Base-by-base conservation (phyloP, 92 coral and sea anemone species). In the Actinostola sp. region DNA sequence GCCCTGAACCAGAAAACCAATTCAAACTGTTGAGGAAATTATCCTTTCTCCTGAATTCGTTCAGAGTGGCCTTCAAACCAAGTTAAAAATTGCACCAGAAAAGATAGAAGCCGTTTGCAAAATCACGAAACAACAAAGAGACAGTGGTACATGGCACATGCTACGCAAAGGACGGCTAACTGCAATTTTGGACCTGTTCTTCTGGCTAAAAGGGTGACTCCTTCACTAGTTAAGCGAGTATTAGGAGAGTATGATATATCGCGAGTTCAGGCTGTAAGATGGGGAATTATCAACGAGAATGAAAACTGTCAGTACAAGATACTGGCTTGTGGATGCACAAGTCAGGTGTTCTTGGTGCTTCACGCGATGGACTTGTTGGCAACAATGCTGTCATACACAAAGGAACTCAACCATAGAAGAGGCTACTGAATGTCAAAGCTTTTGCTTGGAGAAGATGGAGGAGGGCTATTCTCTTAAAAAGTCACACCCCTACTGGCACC, bases 351-450 rank as follows among this genome's bases (percentile, higher is more conserved):
- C 78, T 71, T 14, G 84, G 84, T 61, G 78, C 78, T 33, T 79
- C 84, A 17, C 84, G 70, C 25, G 84, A 78, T 57, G 70, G 84
- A 32, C 65, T 78, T 0, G 77, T 78, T 9, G 78, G 77, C 2
- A 10, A 20, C 28, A 54, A 79, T n/a, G 67, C 45, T 11, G 78
- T 79, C 61, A 24, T 49, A 70, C 79, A 20, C 66, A 59, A 31
- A 70, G 72, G 59, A 70, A 78, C 34, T 35, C 24, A 30, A 67
- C 70, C 2, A 51, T 78, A n/a, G 62, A 15, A 32, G 59, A 68
- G 25, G 83, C 83, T 19, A 38, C 33, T 36, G 61, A 21, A 4
- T 30, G 30, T 31, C 44, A 16, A 10, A 36, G 35, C 20, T 67
- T 78, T 55, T 78, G 68, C 67, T 15, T 78, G 41, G 69, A 57